phyloP scores from a whole-genome alignment of 2,888 invertebrate species.

The Octonoba sinensis region DNA sequence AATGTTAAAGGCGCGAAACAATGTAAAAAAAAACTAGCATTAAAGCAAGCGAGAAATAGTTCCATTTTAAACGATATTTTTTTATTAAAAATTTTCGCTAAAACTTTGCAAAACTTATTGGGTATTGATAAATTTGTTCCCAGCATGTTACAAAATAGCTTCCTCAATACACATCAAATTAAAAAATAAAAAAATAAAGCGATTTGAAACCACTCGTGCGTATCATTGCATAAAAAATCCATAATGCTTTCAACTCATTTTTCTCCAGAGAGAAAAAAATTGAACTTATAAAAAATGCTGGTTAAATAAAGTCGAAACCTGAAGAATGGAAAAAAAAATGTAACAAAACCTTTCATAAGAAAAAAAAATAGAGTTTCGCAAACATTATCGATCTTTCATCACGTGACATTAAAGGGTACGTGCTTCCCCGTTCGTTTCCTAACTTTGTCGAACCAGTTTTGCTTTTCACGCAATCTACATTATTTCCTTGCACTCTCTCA shows the following conservation, averaged over 20 bases:
- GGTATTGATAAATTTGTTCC: too few relatives aligned
- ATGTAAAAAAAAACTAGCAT: too few relatives aligned
- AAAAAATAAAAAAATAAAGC: too few relatives aligned
- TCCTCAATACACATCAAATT: too few relatives aligned
- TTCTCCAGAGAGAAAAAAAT: conserved; percentile 4
- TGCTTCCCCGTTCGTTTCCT: conserved; percentile 24
- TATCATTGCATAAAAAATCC: too few relatives aligned
- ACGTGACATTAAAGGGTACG: conserved; percentile 34
- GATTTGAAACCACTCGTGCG: too few relatives aligned
- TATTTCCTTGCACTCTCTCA: conserved; percentile 29
- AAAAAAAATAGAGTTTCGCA: conserved; percentile 19
- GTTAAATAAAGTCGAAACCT: neutral
- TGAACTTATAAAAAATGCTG: neutral
- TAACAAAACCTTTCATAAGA: conserved; percentile 7
- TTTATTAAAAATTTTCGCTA: too few relatives aligned
- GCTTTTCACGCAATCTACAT: conserved; percentile 53
- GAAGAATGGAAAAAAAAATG: neutral
- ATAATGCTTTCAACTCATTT: neutral
- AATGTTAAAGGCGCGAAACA: too few relatives aligned
- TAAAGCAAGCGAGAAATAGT: too few relatives aligned
- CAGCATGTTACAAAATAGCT: too few relatives aligned
- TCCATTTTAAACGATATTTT: too few relatives aligned
- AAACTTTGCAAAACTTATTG: too few relatives aligned
- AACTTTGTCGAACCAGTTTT: conserved; percentile 39
- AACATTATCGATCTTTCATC: conserved; percentile 35